phyloP scores from a whole-genome alignment of 2,797 vertebrate genomes.

The Sylvilagus floridanus region DNA sequence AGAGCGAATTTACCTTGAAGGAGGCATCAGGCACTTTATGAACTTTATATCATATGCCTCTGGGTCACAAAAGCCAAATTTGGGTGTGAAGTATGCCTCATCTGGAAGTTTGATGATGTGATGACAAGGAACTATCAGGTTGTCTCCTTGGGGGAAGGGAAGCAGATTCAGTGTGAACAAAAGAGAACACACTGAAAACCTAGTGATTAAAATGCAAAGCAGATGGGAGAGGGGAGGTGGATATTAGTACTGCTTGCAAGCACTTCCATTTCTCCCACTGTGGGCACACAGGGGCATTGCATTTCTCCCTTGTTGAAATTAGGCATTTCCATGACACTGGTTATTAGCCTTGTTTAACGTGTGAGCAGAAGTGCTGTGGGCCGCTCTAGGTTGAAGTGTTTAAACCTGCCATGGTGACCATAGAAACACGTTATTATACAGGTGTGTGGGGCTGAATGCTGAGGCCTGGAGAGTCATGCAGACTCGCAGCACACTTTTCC shows the following conservation, averaged over 20 bases:
- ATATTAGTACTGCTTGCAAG: neutral
- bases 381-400: neutral
- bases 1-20: neutral
- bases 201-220: neutral
- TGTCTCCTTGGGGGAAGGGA: neutral
- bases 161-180: neutral
- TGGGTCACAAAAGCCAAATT: neutral
- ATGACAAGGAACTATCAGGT: neutral
- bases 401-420: neutral
- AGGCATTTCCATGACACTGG: neutral
- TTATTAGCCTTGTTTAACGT: neutral
- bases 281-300: neutral
- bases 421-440: neutral
- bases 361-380: neutral
- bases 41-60: neutral
- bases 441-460: neutral
- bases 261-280: neutral
- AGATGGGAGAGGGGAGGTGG: neutral
- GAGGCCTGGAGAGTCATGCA: neutral
- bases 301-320: neutral
- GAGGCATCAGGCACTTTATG: too few species aligned
- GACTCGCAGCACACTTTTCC: neutral
- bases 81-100: neutral
- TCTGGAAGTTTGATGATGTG: neutral
- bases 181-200: neutral